These are phyloP conservation scores for Raja brachyura DNA, from an alignment of 2,113 vertebrate species.

Conservation along the genomic window DNA sequence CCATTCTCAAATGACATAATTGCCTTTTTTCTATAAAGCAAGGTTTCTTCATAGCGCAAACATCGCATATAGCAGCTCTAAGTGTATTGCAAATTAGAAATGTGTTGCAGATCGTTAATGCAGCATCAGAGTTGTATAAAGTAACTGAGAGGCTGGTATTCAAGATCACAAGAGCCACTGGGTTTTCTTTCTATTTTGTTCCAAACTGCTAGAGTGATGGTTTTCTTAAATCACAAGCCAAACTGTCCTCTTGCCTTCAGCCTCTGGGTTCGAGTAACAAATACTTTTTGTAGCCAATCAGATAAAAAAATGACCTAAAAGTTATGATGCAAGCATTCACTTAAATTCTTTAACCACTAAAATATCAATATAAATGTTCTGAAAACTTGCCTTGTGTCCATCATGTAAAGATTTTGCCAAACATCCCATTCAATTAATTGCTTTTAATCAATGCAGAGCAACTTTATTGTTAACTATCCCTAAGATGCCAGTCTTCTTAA, in stretches of 20 bases:
- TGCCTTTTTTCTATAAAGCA: too few relatives aligned
- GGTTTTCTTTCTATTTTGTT: neutral
- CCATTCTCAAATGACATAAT: too few relatives aligned
- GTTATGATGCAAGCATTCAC: neutral
- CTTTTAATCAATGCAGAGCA: neutral
- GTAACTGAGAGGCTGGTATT: neutral
- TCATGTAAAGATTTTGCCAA: neutral
- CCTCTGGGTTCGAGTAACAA: neutral
- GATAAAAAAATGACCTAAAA: neutral
- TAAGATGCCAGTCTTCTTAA: neutral
- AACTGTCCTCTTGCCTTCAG: neutral
- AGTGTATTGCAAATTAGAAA: neutral
- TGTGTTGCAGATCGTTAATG: neutral
- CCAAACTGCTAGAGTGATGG: too few relatives aligned
- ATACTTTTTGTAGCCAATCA: neutral
- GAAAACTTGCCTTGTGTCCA: neutral
- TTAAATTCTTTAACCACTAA: neutral
- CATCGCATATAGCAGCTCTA: too few relatives aligned
- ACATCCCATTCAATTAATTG: neutral
- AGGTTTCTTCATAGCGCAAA: too few relatives aligned
- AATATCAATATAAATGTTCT: neutral
- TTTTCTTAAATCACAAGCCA: neutral
- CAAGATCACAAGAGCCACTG: too few relatives aligned
- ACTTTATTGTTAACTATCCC: neutral
- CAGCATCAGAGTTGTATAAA: neutral